Percentiles rank a stretch among this genome's conserved stretches.
Conservation (phyloP, 2,113 vertebrate species). For the Sinocyclocheilus rhinocerous region DNA sequence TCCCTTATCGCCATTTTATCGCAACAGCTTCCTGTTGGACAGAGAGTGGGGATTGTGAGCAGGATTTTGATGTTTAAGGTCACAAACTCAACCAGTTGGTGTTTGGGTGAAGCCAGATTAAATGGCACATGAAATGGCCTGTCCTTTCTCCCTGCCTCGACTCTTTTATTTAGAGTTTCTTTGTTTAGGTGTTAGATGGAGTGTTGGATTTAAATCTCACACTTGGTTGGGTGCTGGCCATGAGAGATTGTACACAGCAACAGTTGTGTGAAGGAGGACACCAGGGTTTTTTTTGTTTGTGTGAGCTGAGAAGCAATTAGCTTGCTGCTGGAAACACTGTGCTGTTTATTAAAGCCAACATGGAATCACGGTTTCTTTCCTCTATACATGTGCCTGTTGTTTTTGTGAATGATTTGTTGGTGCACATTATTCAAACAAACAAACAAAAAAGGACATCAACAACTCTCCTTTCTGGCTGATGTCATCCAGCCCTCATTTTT, state of each 20-base stretch:
- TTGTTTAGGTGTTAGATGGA: constrained; percentile 28
- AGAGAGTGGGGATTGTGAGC: not conserved
- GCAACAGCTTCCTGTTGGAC: not conserved
- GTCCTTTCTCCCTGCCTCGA: not conserved
- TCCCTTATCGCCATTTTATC: not conserved
- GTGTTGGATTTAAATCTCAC: constrained; percentile 39
- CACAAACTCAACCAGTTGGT: not conserved
- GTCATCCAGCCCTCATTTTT: not conserved
- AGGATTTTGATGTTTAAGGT: not conserved
- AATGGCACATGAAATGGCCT: not conserved
- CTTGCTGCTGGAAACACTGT: not conserved
- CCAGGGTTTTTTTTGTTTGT: constrained; percentile 14
- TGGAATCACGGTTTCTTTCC: constrained; percentile 6
- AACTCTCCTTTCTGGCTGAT: not conserved
- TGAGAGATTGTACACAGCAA: constrained; percentile 22
- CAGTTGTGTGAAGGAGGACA: constrained; percentile 17
- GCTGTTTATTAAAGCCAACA: constrained; percentile 22
- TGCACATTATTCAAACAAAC: not conserved
- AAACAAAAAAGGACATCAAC: not conserved
- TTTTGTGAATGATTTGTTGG: not conserved
- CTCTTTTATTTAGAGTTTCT: not conserved
- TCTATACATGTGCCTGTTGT: not conserved
- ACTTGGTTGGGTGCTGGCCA: constrained; percentile 27
- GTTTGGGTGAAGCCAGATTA: constrained; percentile 17
- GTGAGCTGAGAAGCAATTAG: constrained; percentile 20